phyloP scores from a whole-genome alignment of 2,113 vertebrate genomes.

The Pimephales promelas region DNA sequence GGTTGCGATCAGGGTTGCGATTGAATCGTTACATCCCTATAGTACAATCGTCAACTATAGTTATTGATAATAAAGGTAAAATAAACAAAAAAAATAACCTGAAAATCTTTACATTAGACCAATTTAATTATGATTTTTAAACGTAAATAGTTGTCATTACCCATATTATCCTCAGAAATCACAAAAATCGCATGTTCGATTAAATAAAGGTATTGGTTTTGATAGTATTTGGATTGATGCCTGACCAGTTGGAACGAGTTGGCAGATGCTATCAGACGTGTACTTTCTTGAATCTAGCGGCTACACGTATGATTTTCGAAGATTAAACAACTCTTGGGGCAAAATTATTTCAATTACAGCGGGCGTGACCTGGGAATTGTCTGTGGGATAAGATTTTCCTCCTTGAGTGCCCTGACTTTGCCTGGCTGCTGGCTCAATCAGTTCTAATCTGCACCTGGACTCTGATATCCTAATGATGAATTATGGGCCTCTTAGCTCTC shows the following conservation, averaged over 20 bases:
- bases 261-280: constrained; percentile 69
- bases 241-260: constrained; percentile 47
- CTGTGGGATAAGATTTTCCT: constrained; percentile 95
- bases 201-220: background rate
- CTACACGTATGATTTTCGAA: constrained; percentile 90
- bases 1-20: too few relatives aligned
- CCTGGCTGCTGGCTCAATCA: constrained; percentile 92
- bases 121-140: background rate
- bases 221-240: background rate
- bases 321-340: constrained; percentile 94
- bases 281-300: constrained; percentile 84
- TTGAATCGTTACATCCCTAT: too few relatives aligned
- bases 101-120: background rate
- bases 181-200: too few relatives aligned
- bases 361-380: constrained; percentile 92
- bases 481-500: constrained; percentile 89
- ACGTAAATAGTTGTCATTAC: background rate
- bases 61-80: background rate
- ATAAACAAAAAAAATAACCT: too few relatives aligned
- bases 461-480: constrained; percentile 99
- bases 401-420: constrained; percentile 80
- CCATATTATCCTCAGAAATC: background rate
- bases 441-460: constrained; percentile 97
- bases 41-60: too few relatives aligned
- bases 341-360: constrained; percentile 97